phyloP scores from a whole-genome alignment of 2,888 invertebrate genomes.

The Proisotoma minuta region DNA sequence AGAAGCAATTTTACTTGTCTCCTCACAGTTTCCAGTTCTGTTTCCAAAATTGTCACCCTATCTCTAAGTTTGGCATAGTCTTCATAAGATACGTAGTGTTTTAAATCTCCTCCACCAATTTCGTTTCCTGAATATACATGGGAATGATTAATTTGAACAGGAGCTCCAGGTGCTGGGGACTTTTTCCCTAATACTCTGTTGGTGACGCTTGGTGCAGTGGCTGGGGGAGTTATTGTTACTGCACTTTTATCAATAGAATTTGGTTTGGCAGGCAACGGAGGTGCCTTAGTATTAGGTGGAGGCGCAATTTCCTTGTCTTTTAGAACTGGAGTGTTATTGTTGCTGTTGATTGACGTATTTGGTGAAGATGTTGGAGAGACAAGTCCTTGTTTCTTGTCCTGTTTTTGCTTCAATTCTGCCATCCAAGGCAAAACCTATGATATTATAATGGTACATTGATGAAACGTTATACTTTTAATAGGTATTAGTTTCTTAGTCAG shows the following conservation, averaged over 20 bases:
- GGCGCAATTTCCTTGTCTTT: constrained; percentile 19
- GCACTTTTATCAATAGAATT: constrained; percentile 13
- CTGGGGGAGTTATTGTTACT: constrained; percentile 15
- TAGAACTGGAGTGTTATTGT: constrained; percentile 1
- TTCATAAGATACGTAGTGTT: constrained; percentile 34
- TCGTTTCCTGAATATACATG: constrained; percentile 4
- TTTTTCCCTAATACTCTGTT: constrained; percentile 19
- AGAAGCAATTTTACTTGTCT: constrained; percentile 38
- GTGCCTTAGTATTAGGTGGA: constrained; percentile 27
- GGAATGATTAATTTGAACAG: not conserved
- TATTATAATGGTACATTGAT: no score
- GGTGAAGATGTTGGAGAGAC: constrained; percentile 20
- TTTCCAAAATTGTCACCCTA: constrained; percentile 36
- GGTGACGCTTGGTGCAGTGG: constrained; percentile 1
- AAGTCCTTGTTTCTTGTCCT: constrained; percentile 50
- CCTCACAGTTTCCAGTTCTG: constrained; percentile 40
- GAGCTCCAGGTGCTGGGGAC: constrained; percentile 17
- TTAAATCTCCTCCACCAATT: constrained; percentile 19
- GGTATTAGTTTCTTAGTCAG: no score
- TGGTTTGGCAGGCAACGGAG: constrained; percentile 47
- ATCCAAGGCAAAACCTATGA: constrained; percentile 72
- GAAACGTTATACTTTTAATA: no score
- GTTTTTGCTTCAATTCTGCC: constrained; percentile 73
- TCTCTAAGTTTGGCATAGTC: constrained; percentile 42
- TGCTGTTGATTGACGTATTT: constrained; percentile 7